A percentile compares a stretch with the other conserved stretches of the same genome.
phyloP scores from a whole-genome alignment of 2,888 invertebrate species.

The Folsomia manolachei region DNA sequence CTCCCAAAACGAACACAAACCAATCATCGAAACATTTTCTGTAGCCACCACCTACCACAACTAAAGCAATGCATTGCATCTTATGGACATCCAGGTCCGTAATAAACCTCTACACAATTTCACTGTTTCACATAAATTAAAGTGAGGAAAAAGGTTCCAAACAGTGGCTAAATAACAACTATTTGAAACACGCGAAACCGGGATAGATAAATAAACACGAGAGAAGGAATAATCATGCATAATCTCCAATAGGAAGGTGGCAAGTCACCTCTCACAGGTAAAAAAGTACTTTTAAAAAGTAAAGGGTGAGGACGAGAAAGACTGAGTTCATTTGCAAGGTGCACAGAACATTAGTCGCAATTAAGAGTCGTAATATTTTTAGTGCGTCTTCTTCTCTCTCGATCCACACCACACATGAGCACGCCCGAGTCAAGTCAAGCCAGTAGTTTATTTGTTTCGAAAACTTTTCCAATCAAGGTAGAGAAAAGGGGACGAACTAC shows the following conservation, averaged over 20 bases:
- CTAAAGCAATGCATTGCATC: neutral
- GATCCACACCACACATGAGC: neutral
- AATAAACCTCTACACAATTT: neutral
- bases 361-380: slow-evolving; percentile 27
- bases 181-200: neutral
- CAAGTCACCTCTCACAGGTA: too few relatives aligned
- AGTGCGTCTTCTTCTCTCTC: neutral
- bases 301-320: too few relatives aligned
- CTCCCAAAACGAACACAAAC: neutral
- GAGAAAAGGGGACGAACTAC: neutral
- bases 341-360: slow-evolving; percentile 19
- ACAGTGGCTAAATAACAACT: neutral
- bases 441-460: neutral
- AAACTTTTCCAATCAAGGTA: neutral
- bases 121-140: neutral
- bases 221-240: neutral
- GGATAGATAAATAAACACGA: neutral
- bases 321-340: neutral
- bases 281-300: too few relatives aligned
- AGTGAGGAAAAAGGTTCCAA: neutral
- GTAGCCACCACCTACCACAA: too few relatives aligned
- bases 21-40: neutral
- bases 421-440: neutral
- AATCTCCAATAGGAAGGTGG: too few relatives aligned
- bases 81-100: neutral